These are phyloP conservation scores for Megalurothrips usitatus DNA, from an alignment of 2,888 invertebrate genomes.

Conservation along the genomic window DNA sequence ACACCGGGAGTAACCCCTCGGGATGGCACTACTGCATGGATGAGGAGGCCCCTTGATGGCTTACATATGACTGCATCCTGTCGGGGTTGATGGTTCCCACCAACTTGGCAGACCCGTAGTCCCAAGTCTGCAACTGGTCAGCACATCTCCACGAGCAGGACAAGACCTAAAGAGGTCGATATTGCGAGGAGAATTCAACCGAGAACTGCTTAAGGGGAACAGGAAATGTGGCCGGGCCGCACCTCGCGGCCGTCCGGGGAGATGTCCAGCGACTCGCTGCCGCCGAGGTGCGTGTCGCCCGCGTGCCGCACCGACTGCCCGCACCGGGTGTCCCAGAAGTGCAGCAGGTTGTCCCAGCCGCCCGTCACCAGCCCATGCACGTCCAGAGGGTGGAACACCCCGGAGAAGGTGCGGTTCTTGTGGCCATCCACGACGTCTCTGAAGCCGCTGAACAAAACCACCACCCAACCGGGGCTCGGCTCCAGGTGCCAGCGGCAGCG, in stretches of 20 bases:
- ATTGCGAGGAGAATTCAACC: not conserved
- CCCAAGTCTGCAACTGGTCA: not conserved
- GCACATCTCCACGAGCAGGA: not conserved
- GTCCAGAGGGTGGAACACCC: slow-evolving; percentile 56
- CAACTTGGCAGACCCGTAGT: not conserved
- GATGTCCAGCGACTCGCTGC: slow-evolving; percentile 41
- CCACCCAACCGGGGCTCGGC: not conserved
- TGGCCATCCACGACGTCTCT: slow-evolving; percentile 56
- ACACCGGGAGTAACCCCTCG: no score
- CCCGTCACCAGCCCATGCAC: slow-evolving; percentile 41
- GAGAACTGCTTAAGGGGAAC: not conserved
- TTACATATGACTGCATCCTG: not conserved
- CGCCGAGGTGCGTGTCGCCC: slow-evolving; percentile 41
- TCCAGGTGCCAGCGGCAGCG: not conserved
- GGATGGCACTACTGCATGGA: no score
- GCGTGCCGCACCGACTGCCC: slow-evolving; percentile 37
- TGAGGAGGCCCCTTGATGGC: no score
- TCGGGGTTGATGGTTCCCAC: not conserved
- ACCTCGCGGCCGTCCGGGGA: slow-evolving; percentile 34
- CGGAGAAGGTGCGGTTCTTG: slow-evolving; percentile 59
- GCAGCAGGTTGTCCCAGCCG: slow-evolving; percentile 42
- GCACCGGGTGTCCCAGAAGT: slow-evolving; percentile 41
- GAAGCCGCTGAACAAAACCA: slow-evolving; percentile 47
- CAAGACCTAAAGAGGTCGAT: slow-evolving; percentile 45
- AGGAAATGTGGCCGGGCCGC: slow-evolving; percentile 37